A percentile compares a stretch with the other conserved stretches of the same genome.
phyloP scores from a whole-genome alignment of 2,888 invertebrate species.

The Callimorpha dominula region DNA sequence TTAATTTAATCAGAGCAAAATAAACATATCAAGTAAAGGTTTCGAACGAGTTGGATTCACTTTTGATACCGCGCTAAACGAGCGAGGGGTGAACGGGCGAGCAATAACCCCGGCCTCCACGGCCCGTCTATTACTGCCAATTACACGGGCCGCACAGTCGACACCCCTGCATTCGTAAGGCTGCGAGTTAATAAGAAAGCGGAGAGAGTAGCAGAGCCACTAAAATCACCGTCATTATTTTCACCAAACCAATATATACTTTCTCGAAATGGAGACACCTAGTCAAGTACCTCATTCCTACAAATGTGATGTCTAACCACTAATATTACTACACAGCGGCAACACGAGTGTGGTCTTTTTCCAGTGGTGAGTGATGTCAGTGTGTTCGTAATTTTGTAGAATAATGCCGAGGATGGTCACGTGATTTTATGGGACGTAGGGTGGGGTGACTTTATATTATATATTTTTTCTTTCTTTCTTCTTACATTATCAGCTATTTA shows the following conservation, averaged over 20 bases:
- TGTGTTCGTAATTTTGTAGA: no score
- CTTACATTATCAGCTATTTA: no score
- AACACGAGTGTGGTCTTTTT: no score
- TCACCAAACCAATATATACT: no score
- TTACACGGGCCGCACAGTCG: constrained; percentile 63
- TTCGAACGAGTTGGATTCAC: constrained; percentile 50
- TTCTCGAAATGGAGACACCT: background rate
- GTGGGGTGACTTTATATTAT: no score
- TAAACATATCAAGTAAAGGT: constrained; percentile 42
- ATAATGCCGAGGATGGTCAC: no score
- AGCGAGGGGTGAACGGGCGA: constrained; percentile 46
- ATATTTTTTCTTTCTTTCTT: no score
- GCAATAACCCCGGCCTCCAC: constrained; percentile 57
- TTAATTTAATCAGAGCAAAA: constrained; percentile 50
- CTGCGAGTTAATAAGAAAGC: constrained; percentile 30
- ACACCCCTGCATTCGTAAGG: constrained; percentile 70
- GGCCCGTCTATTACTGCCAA: constrained; percentile 64
- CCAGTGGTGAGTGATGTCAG: no score
- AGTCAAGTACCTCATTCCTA: no score
- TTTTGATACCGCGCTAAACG: constrained; percentile 56
- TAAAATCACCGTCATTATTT: background rate
- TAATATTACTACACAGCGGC: no score
- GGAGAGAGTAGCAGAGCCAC: constrained; percentile 16
- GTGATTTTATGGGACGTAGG: no score
- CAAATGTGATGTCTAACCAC: no score